Base-by-base conservation (phyloP, 1,140 invertebrate species). In the Ips nitidus region DNA sequence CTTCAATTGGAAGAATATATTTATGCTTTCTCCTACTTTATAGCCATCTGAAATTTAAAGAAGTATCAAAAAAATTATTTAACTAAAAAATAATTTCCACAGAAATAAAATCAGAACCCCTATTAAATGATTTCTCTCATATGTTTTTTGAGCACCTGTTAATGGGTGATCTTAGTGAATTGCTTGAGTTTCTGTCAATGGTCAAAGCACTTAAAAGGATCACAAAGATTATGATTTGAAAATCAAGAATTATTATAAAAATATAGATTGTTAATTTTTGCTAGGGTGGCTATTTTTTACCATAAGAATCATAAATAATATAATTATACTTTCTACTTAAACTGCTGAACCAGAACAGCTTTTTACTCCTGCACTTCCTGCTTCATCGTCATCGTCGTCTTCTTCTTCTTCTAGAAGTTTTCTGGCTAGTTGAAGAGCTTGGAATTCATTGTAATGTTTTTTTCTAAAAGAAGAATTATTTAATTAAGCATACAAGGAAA, bases 371-470 rank as follows among this genome's bases (percentile, higher is more conserved):
- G 3, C 45, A 6, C 45, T 3, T 50, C 45, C 45, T 50, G 45
- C 22, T 6, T 84, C 83, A n/a, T 87, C 87, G 0, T 91, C 90
- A 7, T 92, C 92, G 1, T 94, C 93, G 7, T 95, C 93, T 37
- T 93, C 91, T 69, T 97, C 95, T 77, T 96, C 91, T 69, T 93
- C 87, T 83, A 98, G 88, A 65, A 96, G 83, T 82, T 97, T 92
- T 74, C 93, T 84, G 2, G 95, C 94, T 71, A 97, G 81, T 81
- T 96, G 93, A 1, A 98, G 90, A 2, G 94, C 94, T 80, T 95
- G 90, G 81, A 94, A 98, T 81, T 99, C 97, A 81, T 98, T 96
- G 82, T 99, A 99, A 80, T 99, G 98, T 70, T 92, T 88, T 83
- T 97, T 98, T 63, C 97, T 70, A 41, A 47, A 69, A 55, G 5